phyloP scores from a whole-genome alignment of 2,113 vertebrate species.

The Gallinago jamesoni region DNA sequence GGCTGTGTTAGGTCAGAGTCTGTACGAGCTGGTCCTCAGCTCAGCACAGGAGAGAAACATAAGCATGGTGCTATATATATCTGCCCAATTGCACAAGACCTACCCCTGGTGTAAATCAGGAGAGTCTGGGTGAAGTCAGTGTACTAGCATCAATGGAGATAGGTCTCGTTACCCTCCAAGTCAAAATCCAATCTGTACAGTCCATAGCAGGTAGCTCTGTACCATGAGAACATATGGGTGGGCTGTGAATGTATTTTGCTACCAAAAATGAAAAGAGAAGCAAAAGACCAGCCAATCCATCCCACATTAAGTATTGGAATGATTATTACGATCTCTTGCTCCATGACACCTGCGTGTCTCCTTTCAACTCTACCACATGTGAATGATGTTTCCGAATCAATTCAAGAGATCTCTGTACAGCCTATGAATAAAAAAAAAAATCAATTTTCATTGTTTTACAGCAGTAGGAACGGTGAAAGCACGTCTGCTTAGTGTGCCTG shows the following conservation, averaged over 20 bases:
- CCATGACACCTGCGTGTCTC: neutral
- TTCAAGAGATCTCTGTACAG: neutral
- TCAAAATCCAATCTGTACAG: fast-evolving
- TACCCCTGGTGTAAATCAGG: neutral
- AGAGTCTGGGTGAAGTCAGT: neutral
- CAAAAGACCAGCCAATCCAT: neutral
- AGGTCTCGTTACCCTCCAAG: neutral
- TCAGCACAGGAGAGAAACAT: neutral
- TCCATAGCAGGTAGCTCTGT: neutral
- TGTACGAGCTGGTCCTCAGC: no score
- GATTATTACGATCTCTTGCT: neutral
- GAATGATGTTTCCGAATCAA: neutral
- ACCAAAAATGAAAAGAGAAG: neutral
- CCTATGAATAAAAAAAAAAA: neutral
- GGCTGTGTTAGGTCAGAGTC: neutral
- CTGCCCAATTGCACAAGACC: fast-evolving
- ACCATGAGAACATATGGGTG: neutral
- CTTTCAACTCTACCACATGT: neutral
- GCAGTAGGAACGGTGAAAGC: neutral
- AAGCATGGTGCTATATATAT: fast-evolving
- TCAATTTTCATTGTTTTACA: neutral
- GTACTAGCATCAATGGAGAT: fast-evolving
- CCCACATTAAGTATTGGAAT: neutral
- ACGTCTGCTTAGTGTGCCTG: neutral
- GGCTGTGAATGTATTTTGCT: neutral